These are phyloP conservation scores for Bovichtus variegatus DNA, from an alignment of 2,797 vertebrate genomes.

Conservation along the genomic window DNA sequence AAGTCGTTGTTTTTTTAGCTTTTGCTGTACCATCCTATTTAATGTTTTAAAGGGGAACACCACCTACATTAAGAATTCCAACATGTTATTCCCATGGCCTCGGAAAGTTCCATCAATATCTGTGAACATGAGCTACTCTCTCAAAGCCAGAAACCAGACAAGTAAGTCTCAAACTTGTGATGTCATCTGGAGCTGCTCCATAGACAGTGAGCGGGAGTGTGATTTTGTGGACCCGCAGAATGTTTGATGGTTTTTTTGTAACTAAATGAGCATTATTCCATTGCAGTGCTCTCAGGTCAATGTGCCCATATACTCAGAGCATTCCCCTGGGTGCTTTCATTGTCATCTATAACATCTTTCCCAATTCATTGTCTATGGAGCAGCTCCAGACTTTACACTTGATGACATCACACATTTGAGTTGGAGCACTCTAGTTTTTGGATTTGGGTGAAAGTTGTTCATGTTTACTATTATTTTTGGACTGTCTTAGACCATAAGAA, in stretches of 20 bases:
- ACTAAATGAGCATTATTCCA: too few relatives aligned
- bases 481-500: not conserved
- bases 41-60: not conserved
- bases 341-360: too few relatives aligned
- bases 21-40: not conserved
- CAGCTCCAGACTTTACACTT: too few relatives aligned
- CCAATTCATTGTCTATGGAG: too few relatives aligned
- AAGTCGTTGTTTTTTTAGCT: not conserved
- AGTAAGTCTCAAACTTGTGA: not conserved
- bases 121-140: not conserved
- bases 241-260: too few relatives aligned
- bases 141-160: not conserved
- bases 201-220: not conserved
- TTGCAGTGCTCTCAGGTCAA: too few relatives aligned
- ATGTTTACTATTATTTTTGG: not conserved
- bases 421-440: too few relatives aligned
- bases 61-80: not conserved
- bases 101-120: not conserved
- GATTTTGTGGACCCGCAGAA: too few relatives aligned
- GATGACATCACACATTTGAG: too few relatives aligned
- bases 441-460: not conserved
- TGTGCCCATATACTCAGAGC: too few relatives aligned
- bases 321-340: too few relatives aligned
- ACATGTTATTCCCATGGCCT: not conserved
- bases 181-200: not conserved